Evolutionary conservation across 2,113 vertebrate genomes (phyloP).

Genomic region (Notarius quadriscutis): DNA sequence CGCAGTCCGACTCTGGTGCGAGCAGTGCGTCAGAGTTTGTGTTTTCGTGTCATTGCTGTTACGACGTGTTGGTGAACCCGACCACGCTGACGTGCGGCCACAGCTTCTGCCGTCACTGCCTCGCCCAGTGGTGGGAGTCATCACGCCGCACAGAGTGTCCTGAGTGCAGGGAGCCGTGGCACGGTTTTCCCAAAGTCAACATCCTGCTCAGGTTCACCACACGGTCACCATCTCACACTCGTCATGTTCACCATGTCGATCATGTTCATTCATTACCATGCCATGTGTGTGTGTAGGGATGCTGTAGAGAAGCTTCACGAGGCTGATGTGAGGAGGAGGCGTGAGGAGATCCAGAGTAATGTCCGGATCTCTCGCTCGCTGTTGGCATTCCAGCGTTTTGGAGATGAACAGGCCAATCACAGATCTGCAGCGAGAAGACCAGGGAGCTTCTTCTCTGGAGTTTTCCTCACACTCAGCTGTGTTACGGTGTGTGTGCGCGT

Average conservation of each 20-base stretch:
- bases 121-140: conserved; percentile 90
- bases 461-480: conserved; percentile 83
- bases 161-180: conserved; percentile 92
- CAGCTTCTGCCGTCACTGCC: conserved; percentile 93
- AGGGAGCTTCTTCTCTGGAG: conserved; percentile 88
- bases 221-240: neutral
- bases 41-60: conserved; percentile 93
- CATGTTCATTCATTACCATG: neutral
- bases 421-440: conserved; percentile 64
- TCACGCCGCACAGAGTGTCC: conserved; percentile 92
- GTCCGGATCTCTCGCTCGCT: conserved; percentile 76
- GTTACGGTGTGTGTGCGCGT: conserved; percentile 85
- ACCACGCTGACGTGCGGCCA: conserved; percentile 95
- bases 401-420: conserved; percentile 72
- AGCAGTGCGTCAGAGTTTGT: conserved; percentile 77
- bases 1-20: neutral
- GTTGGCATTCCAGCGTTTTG: conserved; percentile 85
- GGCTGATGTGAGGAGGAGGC: conserved; percentile 76
- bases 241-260: no score
- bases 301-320: conserved; percentile 87
- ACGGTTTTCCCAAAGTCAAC: conserved; percentile 94
- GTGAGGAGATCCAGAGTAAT: conserved; percentile 79
- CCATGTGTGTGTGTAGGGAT: conserved; percentile 71
- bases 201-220: conserved; percentile 85
- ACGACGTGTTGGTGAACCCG: conserved; percentile 87